Percentiles rank a stretch among this genome's conserved stretches.
Evolutionary conservation across 1,140 invertebrate species (phyloP).

Genomic region (Ganaspis sp.): DNA sequence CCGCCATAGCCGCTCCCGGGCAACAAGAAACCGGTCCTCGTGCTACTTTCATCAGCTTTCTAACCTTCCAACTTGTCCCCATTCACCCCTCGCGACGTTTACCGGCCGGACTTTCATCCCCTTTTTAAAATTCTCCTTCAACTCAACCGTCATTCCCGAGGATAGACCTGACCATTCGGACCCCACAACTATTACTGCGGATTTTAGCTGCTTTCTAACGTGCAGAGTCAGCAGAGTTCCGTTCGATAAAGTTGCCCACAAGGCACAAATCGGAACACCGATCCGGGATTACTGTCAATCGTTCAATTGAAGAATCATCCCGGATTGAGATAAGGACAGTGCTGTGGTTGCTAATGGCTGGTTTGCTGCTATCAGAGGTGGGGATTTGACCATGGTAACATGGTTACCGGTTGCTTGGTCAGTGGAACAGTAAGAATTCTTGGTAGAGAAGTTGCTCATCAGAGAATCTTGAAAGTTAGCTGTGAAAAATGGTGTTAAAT

Average conservation of each 20-base stretch:
- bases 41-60: background rate
- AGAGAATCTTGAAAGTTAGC: no score
- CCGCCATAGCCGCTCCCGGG: constrained; percentile 73
- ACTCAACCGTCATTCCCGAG: background rate
- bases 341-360: background rate
- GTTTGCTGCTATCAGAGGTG: background rate
- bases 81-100: background rate
- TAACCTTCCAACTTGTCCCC: background rate
- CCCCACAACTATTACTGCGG: background rate
- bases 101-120: background rate
- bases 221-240: background rate
- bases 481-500: no score
- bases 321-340: background rate
- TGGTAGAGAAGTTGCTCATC: no score
- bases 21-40: constrained; percentile 46
- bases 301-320: background rate
- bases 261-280: constrained; percentile 9
- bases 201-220: constrained; percentile 10
- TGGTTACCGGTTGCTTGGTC: background rate
- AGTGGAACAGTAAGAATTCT: background rate
- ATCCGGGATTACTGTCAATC: background rate
- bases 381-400: background rate
- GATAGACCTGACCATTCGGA: background rate
- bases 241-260: constrained; percentile 14
- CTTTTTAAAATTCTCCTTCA: background rate